Evolutionary conservation across 92 coral and sea anemone species (phyloP), one percentile per base, ranked within the genome.

Genomic region (Palythoa caribaeorum): DNA sequence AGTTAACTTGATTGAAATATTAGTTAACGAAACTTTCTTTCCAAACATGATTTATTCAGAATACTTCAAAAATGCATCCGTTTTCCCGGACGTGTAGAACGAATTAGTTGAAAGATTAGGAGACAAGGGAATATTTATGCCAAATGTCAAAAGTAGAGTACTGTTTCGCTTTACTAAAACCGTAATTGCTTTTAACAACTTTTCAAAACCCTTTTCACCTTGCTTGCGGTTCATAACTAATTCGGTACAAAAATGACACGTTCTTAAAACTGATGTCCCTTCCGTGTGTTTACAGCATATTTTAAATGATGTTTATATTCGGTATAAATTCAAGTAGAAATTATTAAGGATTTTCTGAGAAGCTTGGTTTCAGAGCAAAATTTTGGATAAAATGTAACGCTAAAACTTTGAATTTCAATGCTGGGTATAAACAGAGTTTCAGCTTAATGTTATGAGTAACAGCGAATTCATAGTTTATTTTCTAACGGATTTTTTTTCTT

Each of bases 191-290:
- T 80, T 80, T 65, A 79, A 60, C 86, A 70, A 51, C 47, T 81
- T 53, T 66, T 44, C 68, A 81, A 80, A 66, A 81, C 20, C 75
- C 76, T 65, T 21, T 81, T 81, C 86, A 81, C 86, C 47, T 81
- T 65, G 38, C 75, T 44, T 44, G 48, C 74, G 76, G 28, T 21
- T 50, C n/a, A 65, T 81, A 81, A 81, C 75, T 65, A 81, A 81
- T 81, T 81, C 86, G 38, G 36, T 81, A 21, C 65, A 53, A 81
- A 79, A 70, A 44, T 81, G 76, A 81, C 86, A 81, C 53, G 62
- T 81, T 38, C 20, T 66, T 40, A 65, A 81, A 63, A 16, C 60
- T 81, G 47, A 44, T 81, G 47, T 65, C 62, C 63, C 76, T 54
- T 21, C 5, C 47, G 62, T 81, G 75, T 66, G 38, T 65, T 28